Evolutionary conservation across 2,113 vertebrate species (phyloP).

Genomic region (Emydura subglobosa): DNA sequence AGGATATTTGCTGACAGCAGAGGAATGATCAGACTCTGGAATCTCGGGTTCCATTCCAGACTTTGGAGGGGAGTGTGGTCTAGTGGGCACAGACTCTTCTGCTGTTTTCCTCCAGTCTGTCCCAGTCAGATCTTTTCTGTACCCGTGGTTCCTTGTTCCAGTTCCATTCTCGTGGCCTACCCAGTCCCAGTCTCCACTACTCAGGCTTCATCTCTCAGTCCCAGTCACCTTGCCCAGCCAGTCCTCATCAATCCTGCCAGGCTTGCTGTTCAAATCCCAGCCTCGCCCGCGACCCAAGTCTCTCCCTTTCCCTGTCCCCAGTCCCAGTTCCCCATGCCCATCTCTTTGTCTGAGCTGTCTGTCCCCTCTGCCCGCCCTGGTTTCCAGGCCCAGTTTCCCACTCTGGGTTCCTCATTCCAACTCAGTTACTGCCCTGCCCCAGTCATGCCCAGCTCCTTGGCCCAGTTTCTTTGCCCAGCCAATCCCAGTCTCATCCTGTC

Average conservation of each 20-base stretch:
- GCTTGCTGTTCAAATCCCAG: not conserved
- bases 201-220: not conserved
- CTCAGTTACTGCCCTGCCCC: not conserved
- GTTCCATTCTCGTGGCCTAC: not conserved
- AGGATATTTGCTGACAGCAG: not conserved
- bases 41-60: not conserved
- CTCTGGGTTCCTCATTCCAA: not conserved
- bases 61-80: not conserved
- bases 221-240: not conserved
- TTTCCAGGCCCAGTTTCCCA: not conserved
- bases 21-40: not conserved
- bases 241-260: not conserved
- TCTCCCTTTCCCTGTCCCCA: not conserved
- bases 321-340: not conserved
- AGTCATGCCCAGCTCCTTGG: not conserved
- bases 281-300: not conserved
- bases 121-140: not conserved
- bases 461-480: not conserved
- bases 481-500: too few species aligned
- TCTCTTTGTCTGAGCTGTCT: not conserved
- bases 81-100: not conserved
- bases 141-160: not conserved
- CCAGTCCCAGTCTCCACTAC: not conserved
- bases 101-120: not conserved
- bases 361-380: not conserved